phyloP scores from a whole-genome alignment of 2,888 invertebrate genomes.

The Dryadula phaetusa region DNA sequence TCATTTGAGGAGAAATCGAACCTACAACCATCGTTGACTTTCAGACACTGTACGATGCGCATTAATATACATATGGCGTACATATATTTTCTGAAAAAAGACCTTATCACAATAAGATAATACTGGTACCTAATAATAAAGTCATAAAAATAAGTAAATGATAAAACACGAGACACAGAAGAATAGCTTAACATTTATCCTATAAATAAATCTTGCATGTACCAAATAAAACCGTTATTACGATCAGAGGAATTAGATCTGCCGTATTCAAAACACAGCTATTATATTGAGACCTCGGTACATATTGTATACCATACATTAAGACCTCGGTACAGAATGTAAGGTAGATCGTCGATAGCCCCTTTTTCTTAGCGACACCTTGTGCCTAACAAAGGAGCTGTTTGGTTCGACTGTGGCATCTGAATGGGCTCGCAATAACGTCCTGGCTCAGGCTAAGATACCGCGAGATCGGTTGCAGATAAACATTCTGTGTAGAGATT shows the following conservation, averaged over 20 bases:
- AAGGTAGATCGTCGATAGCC: slow-evolving; percentile 80
- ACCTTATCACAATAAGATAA: no score
- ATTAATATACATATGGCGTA: no score
- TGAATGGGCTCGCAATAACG: slow-evolving; percentile 84
- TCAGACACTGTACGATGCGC: no score
- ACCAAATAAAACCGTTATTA: slow-evolving; percentile 10
- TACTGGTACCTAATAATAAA: no score
- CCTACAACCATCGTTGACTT: no score
- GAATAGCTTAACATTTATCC: background rate
- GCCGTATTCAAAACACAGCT: slow-evolving; percentile 72
- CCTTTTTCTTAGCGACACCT: slow-evolving; percentile 84
- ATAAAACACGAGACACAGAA: slow-evolving; percentile 1
- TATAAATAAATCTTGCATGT: slow-evolving; percentile 3
- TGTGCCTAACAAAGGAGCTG: slow-evolving; percentile 82
- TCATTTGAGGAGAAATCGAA: no score
- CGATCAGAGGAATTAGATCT: slow-evolving; percentile 80
- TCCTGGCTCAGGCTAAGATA: slow-evolving; percentile 78
- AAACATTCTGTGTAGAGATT: slow-evolving; percentile 77
- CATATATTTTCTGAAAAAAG: no score
- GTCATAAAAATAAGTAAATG: background rate
- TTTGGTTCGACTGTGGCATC: slow-evolving; percentile 81
- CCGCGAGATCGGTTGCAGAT: slow-evolving; percentile 82
- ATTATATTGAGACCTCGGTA: slow-evolving; percentile 66
- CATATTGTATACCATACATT: slow-evolving; percentile 6
- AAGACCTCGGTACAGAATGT: slow-evolving; percentile 49